Evolutionary conservation across 2,797 vertebrate genomes (phyloP), one percentile per base, ranked within the genome.

Genomic region (Paguma larvata): DNA sequence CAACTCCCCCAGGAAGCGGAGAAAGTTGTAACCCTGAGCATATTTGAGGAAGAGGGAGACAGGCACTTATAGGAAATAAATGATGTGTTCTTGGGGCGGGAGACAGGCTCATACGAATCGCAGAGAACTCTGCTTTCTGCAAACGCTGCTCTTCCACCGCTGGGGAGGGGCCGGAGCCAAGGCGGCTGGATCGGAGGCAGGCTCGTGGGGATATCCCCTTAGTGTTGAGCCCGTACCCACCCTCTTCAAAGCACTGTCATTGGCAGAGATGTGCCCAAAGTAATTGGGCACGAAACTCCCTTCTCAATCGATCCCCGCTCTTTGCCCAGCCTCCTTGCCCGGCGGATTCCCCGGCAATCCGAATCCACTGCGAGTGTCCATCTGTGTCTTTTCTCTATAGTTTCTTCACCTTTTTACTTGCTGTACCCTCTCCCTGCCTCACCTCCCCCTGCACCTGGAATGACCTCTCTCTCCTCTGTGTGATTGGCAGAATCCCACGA

Each of bases 1-100:
- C 59, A 90, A 88, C n/a, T 89, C 95, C 85, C 95, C 92, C 63
- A 96, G 97, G 95, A 92, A 67, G 48, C 95, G 73, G 86, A 79
- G 97, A 97, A 92, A 97, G 94, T 91, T 96, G 82, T 97, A 97
- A 78, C 93, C 93, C 83, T 80, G 89, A 82, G 92, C 93, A 78
- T 91, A 75, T 89, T 68, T 34, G 23, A 97, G 96, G 88, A 75
- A 84, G 90, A 89, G 75, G 62, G 92, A 96, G 82, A 96, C 95
- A 97, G 77, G 79, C 97, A 91, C 3, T 10, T 92, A 96, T 1
- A 67, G 92, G 85, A 97, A 89, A 91, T 87, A 96, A 98, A 91
- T n/a, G 80, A 89, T 34, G 41, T 97, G 96, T 84, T 95, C 68
- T 85, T 32, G 16, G 94, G 89, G 93, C 72, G 13, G 0, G n/a